Evolutionary conservation across 1,140 invertebrate genomes (phyloP).

Genomic region (Leptinotarsa defecta): DNA sequence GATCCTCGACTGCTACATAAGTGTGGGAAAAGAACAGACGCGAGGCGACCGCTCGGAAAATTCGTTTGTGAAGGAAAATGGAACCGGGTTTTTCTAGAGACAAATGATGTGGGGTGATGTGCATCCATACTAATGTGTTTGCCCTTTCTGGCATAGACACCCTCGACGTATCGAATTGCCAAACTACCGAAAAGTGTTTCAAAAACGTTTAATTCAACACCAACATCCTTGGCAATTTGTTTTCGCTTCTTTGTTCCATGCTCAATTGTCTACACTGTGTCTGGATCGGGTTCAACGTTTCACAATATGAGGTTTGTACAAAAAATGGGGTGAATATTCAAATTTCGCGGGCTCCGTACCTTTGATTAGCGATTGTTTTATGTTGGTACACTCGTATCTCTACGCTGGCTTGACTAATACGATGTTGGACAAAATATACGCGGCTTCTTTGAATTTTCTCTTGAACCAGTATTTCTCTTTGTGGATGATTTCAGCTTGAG

Average conservation of each 20-base stretch:
- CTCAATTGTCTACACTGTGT: no score
- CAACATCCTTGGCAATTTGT: constrained; percentile 22
- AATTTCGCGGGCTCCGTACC: no score
- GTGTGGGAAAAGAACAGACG: constrained; percentile 44
- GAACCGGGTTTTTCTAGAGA: constrained; percentile 55
- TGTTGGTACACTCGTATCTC: no score
- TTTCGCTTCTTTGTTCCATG: constrained; percentile 10
- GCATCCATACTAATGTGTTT: constrained; percentile 52
- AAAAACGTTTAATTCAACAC: constrained; percentile 31
- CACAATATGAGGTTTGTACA: no score
- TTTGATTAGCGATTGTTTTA: no score
- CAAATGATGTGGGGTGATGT: constrained; percentile 55
- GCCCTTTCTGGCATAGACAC: constrained; percentile 24
- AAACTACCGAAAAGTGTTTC: constrained; percentile 33
- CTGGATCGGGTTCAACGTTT: no score
- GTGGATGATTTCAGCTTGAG: no score
- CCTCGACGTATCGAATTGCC: constrained; percentile 27
- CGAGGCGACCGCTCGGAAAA: constrained; percentile 52
- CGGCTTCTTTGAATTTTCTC: no score
- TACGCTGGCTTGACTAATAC: no score
- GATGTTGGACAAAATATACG: no score
- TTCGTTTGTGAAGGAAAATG: constrained; percentile 57
- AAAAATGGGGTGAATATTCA: no score
- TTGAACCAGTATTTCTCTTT: no score
- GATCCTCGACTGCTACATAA: constrained; percentile 40